Conservation (phyloP, 2,888 invertebrate genomes). For the Galerucella pusilla region DNA sequence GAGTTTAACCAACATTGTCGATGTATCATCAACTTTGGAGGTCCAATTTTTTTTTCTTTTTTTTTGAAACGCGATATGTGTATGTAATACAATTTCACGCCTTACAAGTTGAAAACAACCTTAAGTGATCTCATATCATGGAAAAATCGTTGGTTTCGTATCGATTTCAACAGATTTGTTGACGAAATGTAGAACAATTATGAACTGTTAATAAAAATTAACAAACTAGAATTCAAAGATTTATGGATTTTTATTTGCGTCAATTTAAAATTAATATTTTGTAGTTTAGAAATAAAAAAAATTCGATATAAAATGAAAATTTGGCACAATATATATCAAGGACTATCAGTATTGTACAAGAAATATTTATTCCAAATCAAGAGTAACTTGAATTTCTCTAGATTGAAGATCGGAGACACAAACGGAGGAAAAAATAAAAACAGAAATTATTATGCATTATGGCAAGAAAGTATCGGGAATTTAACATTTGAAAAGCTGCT, state of each 20-base stretch:
- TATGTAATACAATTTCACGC: conserved; percentile 64
- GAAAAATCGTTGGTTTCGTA: conserved; percentile 28
- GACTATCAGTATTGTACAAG: too few relatives aligned
- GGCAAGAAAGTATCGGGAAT: too few relatives aligned
- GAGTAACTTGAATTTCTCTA: too few relatives aligned
- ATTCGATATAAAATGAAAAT: too few relatives aligned
- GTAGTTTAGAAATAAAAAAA: too few relatives aligned
- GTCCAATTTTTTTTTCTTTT: conserved; percentile 59
- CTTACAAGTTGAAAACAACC: conserved; percentile 56
- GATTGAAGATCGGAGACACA: too few relatives aligned
- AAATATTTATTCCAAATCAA: too few relatives aligned
- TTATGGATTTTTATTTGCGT: not conserved
- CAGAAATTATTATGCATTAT: too few relatives aligned
- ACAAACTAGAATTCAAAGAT: not conserved
- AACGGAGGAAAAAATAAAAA: too few relatives aligned
- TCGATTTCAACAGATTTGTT: conserved; percentile 39
- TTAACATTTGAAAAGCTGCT: too few relatives aligned
- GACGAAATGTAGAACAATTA: conserved; percentile 39
- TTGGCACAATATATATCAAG: too few relatives aligned
- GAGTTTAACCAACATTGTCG: conserved; percentile 22
- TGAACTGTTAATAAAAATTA: conserved; percentile 2
- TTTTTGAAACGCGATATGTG: conserved; percentile 61
- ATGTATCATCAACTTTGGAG: conserved; percentile 57
- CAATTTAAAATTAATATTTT: too few relatives aligned
- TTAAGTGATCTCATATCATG: conserved; percentile 31